These are phyloP conservation scores for Phalanger gymnotis DNA, from an alignment of 2,797 vertebrate genomes.

Conservation along the genomic window DNA sequence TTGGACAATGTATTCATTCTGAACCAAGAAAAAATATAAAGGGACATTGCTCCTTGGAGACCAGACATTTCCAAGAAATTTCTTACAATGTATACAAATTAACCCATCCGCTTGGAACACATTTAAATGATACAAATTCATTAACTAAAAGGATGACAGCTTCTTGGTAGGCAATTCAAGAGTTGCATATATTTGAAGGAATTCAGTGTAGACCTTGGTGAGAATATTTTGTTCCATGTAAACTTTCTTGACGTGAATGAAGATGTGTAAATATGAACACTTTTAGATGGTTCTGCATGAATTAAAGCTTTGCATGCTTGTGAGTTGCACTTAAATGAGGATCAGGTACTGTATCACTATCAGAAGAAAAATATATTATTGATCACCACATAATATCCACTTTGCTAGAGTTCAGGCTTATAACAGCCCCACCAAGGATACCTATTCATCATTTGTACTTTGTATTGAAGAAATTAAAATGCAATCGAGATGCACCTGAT, in stretches of 20 bases:
- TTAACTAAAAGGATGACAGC: neutral
- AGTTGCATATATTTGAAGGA: constrained; percentile 8
- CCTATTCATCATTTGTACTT: constrained; percentile 37
- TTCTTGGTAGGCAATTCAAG: constrained; percentile 13
- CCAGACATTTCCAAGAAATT: neutral
- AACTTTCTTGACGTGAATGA: neutral
- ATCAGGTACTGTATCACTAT: neutral
- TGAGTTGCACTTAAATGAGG: constrained; percentile 36
- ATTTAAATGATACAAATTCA: constrained; percentile 40
- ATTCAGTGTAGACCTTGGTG: neutral
- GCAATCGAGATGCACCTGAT: neutral
- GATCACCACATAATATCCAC: constrained; percentile 29
- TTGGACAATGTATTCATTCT: neutral
- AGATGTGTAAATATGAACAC: neutral
- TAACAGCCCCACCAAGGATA: neutral
- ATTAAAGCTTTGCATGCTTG: neutral
- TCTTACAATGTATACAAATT: neutral
- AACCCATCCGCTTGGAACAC: constrained; percentile 40
- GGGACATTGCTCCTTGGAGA: neutral
- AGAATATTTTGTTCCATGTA: neutral
- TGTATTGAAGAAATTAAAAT: constrained; percentile 46
- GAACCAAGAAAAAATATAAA: neutral
- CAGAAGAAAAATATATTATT: constrained; percentile 20
- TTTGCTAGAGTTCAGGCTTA: constrained; percentile 25
- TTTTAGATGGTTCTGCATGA: constrained; percentile 40